Base-by-base conservation (phyloP, 2,888 invertebrate species). In the Meteorus colon region DNA sequence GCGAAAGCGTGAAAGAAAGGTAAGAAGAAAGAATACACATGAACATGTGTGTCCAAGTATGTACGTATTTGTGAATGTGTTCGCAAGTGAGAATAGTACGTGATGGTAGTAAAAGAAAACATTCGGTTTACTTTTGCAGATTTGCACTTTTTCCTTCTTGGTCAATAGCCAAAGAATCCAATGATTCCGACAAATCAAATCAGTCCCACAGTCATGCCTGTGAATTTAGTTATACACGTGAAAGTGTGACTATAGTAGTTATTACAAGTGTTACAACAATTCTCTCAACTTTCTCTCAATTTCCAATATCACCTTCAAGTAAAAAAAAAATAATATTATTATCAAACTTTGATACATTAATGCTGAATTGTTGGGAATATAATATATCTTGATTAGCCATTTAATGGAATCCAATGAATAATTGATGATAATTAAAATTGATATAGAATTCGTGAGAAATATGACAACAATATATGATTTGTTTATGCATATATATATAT, bases 121-220 rank as follows among this genome's bases (percentile, higher is more conserved):
- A 41, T 24, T 27, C 37, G 45, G 65, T 14, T 34, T 37, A 65
- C 63, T 70, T 75, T 70, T 75, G 60, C 71, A 72, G 60, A 72
- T 71, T 67, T 45, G 71, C 75, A 75, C 75, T 71, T 71, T 75
- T 37, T 66, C 48, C 59, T 37, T 66, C 62, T 71, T 75, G 71
- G 71, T 45, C 3, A 37, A 45, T n/a, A 59, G 75, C 75, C 71
- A 75, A 55, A 55, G 19, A 55, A 66, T 29, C 12, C 45, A 31
- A 75, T 66, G 60, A 75, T 71, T 67, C 70, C 55, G 19, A 45
- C 29, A 14, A 41, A 62, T 71, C 62, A 14, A 62, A 71, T 59
- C 14, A 71, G 27, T 71, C 19, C n/a, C 59, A 34, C 59, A 24
- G 19, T 59, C 24, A 24, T n/a, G 19, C 29, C 41, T 41, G 41